phyloP scores from a whole-genome alignment of 1,140 invertebrate species.

The Steinernema khuongi region DNA sequence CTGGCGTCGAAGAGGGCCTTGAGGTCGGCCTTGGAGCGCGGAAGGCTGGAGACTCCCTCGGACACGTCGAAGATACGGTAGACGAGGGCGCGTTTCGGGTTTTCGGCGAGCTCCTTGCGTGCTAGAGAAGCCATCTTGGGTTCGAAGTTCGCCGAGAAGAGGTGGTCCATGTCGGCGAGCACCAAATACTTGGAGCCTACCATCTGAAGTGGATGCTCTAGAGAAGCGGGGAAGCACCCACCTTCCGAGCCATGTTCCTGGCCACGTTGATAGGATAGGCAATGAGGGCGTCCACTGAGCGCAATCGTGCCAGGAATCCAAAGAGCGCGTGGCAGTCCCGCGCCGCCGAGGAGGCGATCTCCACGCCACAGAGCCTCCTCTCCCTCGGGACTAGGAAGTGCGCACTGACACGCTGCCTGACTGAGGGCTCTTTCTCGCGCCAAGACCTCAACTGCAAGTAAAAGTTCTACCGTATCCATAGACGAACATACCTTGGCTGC shows the following conservation, averaged over 20 bases:
- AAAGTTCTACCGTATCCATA: not conserved
- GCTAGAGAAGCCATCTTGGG: not conserved
- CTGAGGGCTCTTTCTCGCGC: not conserved
- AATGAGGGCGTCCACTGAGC: not conserved
- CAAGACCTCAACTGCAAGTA: not conserved
- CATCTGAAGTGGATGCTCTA: slow-evolving; percentile 3
- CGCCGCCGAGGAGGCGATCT: too few relatives aligned
- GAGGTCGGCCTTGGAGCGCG: slow-evolving; percentile 15
- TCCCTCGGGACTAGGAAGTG: too few relatives aligned
- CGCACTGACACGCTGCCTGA: not conserved
- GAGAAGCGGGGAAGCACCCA: not conserved
- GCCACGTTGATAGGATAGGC: slow-evolving; percentile 20
- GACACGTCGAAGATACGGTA: slow-evolving; percentile 22
- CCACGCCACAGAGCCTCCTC: too few relatives aligned
- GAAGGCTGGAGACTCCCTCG: not conserved
- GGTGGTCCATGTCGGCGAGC: slow-evolving; percentile 17
- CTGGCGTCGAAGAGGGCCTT: not conserved
- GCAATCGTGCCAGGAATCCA: not conserved
- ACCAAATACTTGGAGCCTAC: slow-evolving; percentile 10
- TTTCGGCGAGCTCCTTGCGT: not conserved
- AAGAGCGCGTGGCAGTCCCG: not conserved
- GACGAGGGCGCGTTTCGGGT: slow-evolving; percentile 10
- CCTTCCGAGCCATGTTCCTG: slow-evolving; percentile 15
- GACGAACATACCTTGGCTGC: not conserved
- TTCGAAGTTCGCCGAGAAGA: slow-evolving; percentile 18